Base-by-base conservation (phyloP, 2,113 vertebrate species). In the Microcebus tavaratra region DNA sequence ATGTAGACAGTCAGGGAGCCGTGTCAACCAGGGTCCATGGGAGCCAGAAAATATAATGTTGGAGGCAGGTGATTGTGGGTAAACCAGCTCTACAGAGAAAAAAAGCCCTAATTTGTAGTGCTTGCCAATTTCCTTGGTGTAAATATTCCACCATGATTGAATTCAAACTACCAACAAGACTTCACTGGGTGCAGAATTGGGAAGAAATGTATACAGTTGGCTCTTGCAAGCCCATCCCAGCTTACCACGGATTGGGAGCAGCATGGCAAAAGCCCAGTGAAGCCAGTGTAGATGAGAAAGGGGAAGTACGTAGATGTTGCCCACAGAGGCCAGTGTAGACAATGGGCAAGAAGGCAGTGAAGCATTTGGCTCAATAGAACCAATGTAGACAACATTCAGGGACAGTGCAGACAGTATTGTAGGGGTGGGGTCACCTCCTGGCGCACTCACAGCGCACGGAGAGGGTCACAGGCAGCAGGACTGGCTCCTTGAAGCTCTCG, bases 401-500 rank as follows among this genome's bases (percentile, higher is more conserved):
- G 6, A 6, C 1, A 15, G 75, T 0, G 27, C n/a, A 18, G 61
- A 48, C 29, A 0, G 86, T 8, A 4, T 1, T 7, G 34, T 36
- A 20, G n/a, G 5, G n/a, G 9, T 2, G 2, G 10, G 17, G 70
- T 21, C 79, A 17, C 68, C 12, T 11, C 70, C 34, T 0, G 10
- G 20, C 0, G 3, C 53, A 98, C 98, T 98, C 93, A 98, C 98
- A 97, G 89, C 73, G 97, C 67, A 98, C 97, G 0, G 97, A 95
- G 23, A 98, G 98, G 34, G 8, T 97, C 80, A 98, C 89, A 0
- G 97, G 92, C 79, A 98, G 83, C 83, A 97, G 80, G 27, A 0
- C 29, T 0, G 98, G 79, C n/a, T 97, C 98, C 63, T 80, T 8
- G n/a, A 98, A 98, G 8, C 99, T 99, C 50, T 99, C 98, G 2